A percentile compares a stretch with the other conserved stretches of the same genome.
Conservation (phyloP, 2,888 invertebrate genomes). For the Sesia bembeciformis region DNA sequence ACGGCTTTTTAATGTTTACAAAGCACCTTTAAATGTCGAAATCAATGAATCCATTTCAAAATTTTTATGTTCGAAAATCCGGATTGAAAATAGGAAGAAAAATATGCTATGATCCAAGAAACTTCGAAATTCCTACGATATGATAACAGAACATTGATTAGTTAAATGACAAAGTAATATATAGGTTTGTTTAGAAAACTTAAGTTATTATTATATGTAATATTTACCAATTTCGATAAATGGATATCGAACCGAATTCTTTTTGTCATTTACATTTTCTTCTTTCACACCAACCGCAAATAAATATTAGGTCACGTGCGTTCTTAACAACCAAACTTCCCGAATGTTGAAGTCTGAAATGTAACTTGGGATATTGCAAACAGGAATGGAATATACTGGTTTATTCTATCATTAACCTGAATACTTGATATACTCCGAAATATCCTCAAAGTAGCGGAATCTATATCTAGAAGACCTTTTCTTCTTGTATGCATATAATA, state of each 20-base stretch:
- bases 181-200: neutral
- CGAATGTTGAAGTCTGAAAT: conserved; percentile 14
- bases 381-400: conserved; percentile 1
- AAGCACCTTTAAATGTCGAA: too few relatives aligned
- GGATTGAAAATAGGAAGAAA: too few relatives aligned
- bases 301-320: conserved; percentile 30
- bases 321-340: conserved; percentile 47
- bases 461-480: too few relatives aligned
- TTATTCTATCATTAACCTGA: neutral
- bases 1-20: too few relatives aligned
- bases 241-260: neutral
- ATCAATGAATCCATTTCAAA: too few relatives aligned
- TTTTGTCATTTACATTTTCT: conserved; percentile 1
- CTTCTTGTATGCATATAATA: too few relatives aligned
- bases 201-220: neutral
- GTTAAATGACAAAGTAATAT: too few relatives aligned
- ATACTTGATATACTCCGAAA: neutral
- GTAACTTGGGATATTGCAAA: conserved; percentile 7
- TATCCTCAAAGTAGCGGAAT: too few relatives aligned
- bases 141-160: too few relatives aligned
- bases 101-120: too few relatives aligned
- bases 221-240: neutral
- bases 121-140: too few relatives aligned
- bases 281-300: neutral
- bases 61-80: too few relatives aligned